phyloP scores from a whole-genome alignment of 2,888 invertebrate genomes.

The Cistogaster globosa region DNA sequence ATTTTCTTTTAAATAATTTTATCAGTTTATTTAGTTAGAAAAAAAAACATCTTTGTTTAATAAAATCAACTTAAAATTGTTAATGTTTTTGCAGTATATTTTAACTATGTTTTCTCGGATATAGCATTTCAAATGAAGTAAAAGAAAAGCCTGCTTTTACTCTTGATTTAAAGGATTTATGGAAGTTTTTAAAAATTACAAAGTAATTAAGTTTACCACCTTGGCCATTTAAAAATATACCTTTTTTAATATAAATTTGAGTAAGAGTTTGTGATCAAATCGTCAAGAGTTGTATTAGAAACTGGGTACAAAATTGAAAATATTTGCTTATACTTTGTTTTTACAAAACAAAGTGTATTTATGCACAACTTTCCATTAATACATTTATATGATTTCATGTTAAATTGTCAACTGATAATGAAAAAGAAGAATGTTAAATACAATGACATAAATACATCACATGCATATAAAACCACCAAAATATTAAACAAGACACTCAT shows the following conservation, averaged over 20 bases:
- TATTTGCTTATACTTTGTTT: background rate
- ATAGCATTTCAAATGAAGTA: too few relatives aligned
- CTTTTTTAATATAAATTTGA: background rate
- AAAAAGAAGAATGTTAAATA: conserved; percentile 63
- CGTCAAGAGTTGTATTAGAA: background rate
- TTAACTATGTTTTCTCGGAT: too few relatives aligned
- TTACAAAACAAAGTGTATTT: background rate
- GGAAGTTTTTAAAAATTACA: too few relatives aligned
- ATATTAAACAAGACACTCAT: conserved; percentile 57
- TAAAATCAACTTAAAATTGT: too few relatives aligned
- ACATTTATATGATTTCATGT: conserved; percentile 36
- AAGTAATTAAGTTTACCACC: too few relatives aligned
- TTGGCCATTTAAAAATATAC: background rate
- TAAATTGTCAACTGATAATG: conserved; percentile 67
- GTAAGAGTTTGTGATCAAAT: background rate
- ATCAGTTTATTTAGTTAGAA: too few relatives aligned
- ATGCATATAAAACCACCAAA: conserved; percentile 67
- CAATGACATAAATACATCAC: conserved; percentile 67
- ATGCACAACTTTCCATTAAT: background rate
- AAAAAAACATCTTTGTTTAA: too few relatives aligned
- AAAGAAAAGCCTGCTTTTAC: too few relatives aligned
- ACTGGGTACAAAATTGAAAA: background rate
- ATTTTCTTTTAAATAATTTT: too few relatives aligned
- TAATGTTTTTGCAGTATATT: too few relatives aligned
- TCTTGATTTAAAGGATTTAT: too few relatives aligned